These are phyloP conservation scores for Parapsyche elsis DNA, from an alignment of 1,140 invertebrate genomes.

Conservation along the genomic window DNA sequence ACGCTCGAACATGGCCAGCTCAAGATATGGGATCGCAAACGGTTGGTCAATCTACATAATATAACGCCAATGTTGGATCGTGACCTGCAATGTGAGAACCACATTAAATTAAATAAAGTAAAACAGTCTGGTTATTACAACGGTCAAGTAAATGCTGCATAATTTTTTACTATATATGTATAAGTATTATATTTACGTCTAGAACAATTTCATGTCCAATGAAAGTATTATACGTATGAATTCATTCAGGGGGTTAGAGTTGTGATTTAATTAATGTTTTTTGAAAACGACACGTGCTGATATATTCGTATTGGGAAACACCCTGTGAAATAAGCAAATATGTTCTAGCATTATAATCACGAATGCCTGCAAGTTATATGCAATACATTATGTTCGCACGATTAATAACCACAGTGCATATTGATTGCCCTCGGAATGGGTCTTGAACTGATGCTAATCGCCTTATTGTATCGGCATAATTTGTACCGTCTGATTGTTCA, in stretches of 20 bases:
- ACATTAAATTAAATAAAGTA: too few species aligned
- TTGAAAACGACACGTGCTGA: too few species aligned
- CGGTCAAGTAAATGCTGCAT: too few species aligned
- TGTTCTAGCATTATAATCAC: not conserved
- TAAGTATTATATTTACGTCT: too few species aligned
- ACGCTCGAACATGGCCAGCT: conserved; percentile 7
- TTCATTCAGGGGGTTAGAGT: too few species aligned
- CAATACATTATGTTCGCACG: not conserved
- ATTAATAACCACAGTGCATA: conserved; percentile 21
- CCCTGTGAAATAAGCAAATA: not conserved
- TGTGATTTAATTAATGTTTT: too few species aligned
- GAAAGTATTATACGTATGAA: too few species aligned
- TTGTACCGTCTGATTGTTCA: not conserved
- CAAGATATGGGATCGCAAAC: not conserved
- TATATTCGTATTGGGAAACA: not conserved
- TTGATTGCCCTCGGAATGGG: not conserved
- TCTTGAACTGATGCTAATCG: conserved; percentile 23
- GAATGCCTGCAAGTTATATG: not conserved
- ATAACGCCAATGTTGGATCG: not conserved
- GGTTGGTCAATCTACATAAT: conserved; percentile 4
- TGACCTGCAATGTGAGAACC: not conserved
- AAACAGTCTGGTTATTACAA: too few species aligned
- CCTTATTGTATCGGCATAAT: not conserved
- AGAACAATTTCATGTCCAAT: too few species aligned
- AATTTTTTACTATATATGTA: too few species aligned